phyloP scores from a whole-genome alignment of 2,888 invertebrate genomes.

The Seira musarum region DNA sequence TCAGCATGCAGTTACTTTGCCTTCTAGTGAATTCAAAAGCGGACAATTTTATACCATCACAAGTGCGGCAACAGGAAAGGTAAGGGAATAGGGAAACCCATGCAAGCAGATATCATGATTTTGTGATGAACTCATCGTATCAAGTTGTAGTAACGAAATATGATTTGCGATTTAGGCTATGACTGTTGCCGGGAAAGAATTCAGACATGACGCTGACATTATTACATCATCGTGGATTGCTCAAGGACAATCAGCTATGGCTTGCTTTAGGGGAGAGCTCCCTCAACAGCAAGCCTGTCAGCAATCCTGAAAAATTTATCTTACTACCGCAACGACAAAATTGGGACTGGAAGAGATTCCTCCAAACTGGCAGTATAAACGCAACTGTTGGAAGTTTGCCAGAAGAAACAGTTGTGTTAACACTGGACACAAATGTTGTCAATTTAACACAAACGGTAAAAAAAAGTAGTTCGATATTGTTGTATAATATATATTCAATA shows the following conservation, averaged over 20 bases:
- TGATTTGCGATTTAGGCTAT: conserved; percentile 42
- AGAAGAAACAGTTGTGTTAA: conserved; percentile 43
- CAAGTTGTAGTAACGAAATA: too few species aligned
- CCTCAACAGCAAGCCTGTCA: conserved; percentile 27
- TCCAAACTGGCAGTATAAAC: conserved; percentile 43
- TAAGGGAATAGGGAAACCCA: background rate
- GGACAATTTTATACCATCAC: conserved; percentile 56
- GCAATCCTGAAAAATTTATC: conserved; percentile 48
- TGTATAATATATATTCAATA: background rate
- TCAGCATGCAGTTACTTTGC: conserved; percentile 14
- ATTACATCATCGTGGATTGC: conserved; percentile 52
- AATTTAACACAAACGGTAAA: conserved; percentile 56
- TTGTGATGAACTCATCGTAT: background rate
- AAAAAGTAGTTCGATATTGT: background rate
- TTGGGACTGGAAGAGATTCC: conserved; percentile 50
- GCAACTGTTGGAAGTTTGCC: conserved; percentile 41
- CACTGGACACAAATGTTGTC: conserved; percentile 50
- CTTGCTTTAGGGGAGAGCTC: conserved; percentile 43
- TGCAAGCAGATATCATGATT: background rate
- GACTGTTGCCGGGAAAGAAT: conserved; percentile 44
- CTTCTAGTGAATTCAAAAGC: conserved; percentile 39
- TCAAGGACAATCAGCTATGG: conserved; percentile 55
- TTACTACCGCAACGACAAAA: conserved; percentile 50
- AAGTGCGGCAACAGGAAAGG: conserved; percentile 51
- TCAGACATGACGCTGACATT: conserved; percentile 32